Conservation (phyloP, 92 coral and sea anemone species). For the Umimayanthus chanpuru region DNA sequence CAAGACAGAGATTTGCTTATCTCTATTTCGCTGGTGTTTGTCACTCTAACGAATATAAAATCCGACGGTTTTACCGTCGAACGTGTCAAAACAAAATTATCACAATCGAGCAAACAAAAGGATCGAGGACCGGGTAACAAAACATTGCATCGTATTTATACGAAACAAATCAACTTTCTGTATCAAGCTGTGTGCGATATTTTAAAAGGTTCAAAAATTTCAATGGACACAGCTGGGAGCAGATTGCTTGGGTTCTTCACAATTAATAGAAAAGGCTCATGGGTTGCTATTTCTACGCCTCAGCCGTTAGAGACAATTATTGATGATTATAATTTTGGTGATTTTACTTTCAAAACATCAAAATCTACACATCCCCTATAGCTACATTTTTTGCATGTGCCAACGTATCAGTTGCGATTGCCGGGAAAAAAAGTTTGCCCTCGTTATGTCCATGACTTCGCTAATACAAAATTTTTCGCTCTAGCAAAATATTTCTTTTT, state of each 20-base stretch:
- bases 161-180: not conserved
- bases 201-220: not conserved
- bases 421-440: not conserved
- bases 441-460: too few relatives aligned
- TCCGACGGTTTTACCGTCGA: not conserved
- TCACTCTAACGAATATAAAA: not conserved
- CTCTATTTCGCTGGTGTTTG: not conserved
- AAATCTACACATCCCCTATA: not conserved
- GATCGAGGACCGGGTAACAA: not conserved
- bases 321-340: not conserved
- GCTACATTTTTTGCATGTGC: not conserved
- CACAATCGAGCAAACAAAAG: not conserved
- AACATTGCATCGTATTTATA: not conserved
- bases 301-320: not conserved
- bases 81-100: not conserved
- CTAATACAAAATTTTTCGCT: too few relatives aligned
- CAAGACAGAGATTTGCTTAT: not conserved
- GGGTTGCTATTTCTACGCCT: not conserved
- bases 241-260: not conserved
- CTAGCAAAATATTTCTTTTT: too few relatives aligned
- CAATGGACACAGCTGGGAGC: not conserved
- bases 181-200: slow-evolving; percentile 5
- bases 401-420: not conserved
- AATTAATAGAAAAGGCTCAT: not conserved
- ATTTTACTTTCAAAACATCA: not conserved